These are phyloP conservation scores for Mesorhabditis spiculigera DNA, from an alignment of 2,888 invertebrate species.

Conservation along the genomic window DNA sequence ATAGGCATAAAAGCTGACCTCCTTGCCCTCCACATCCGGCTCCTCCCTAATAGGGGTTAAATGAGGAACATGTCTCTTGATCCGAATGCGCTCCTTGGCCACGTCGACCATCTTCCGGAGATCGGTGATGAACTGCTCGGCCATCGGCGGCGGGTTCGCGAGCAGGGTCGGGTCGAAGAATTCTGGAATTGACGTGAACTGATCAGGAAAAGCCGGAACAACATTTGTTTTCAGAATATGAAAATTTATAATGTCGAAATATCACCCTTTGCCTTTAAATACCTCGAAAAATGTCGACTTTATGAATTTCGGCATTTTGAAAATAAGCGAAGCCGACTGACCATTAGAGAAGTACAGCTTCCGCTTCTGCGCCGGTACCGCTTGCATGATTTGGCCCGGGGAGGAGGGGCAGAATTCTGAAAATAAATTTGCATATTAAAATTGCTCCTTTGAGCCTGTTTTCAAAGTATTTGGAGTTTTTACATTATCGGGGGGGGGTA, in stretches of 20 bases:
- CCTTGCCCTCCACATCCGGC: background rate
- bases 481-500: no score
- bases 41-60: slow-evolving; percentile 25
- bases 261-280: no score
- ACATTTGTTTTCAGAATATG: no score
- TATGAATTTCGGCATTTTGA: no score
- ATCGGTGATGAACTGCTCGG: slow-evolving; percentile 75
- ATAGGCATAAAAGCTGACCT: no score
- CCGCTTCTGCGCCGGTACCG: background rate
- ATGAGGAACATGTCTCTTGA: slow-evolving; percentile 25
- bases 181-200: slow-evolving; percentile 61
- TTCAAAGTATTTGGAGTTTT: no score
- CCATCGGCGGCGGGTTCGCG: slow-evolving; percentile 83
- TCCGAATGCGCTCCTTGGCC: slow-evolving; percentile 23
- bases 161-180: slow-evolving; percentile 84
- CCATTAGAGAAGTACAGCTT: background rate
- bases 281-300: no score
- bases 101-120: slow-evolving; percentile 66
- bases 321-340: background rate
- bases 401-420: slow-evolving; percentile 3
- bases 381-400: background rate
- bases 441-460: no score
- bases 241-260: no score
- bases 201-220: background rate
- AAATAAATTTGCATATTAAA: no score